Percentiles rank a stretch among this genome's conserved stretches.
These are phyloP conservation scores for Leptobrachium ailaonicum DNA, from an alignment of 2,113 vertebrate genomes.

Conservation along the genomic window DNA sequence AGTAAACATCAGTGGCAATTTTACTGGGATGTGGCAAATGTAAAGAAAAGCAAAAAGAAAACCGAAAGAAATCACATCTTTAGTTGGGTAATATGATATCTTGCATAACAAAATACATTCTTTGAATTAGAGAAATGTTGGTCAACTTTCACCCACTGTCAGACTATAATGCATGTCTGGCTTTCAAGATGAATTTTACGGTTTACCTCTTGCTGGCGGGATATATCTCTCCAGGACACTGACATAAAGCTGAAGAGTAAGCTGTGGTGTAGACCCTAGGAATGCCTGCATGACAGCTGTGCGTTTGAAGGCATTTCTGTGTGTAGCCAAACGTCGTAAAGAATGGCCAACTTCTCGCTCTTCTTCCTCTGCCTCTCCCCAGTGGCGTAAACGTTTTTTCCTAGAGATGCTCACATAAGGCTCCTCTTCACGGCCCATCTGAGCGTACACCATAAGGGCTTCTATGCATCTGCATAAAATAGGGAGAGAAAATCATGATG, in stretches of 20 bases:
- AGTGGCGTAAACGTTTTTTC: conserved; percentile 78
- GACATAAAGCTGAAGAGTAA: conserved; percentile 93
- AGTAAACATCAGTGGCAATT: too few species aligned
- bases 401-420: conserved; percentile 86
- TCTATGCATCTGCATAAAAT: conserved; percentile 84
- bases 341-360: conserved; percentile 91
- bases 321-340: conserved; percentile 78
- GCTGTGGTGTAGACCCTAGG: conserved; percentile 92
- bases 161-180: too few species aligned
- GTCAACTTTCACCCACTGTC: too few species aligned
- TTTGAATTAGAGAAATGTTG: too few species aligned
- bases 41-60: too few species aligned
- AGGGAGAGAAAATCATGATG: too few species aligned
- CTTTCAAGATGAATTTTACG: too few species aligned
- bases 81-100: too few species aligned
- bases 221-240: conserved; percentile 83
- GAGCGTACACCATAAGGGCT: conserved; percentile 83
- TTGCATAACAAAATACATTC: too few species aligned
- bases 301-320: conserved; percentile 93
- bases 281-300: conserved; percentile 93
- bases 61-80: too few species aligned
- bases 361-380: conserved; percentile 70
- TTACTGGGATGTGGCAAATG: too few species aligned
- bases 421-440: conserved; percentile 80
- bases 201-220: conserved; percentile 72